Conservation (phyloP, 2,888 invertebrate genomes). For the Euproctis similis region DNA sequence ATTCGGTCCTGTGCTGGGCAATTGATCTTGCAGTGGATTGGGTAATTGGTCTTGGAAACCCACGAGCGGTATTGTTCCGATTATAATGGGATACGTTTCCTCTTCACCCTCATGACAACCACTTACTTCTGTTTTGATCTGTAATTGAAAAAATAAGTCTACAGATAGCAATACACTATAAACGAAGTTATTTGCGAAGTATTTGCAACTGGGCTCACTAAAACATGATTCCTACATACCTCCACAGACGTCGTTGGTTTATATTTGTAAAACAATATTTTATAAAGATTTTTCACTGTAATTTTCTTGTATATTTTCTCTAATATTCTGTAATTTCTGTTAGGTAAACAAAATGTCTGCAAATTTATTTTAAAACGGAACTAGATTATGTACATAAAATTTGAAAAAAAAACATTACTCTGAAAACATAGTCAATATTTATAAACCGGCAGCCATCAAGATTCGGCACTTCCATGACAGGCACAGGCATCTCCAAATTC, state of each 20-base stretch:
- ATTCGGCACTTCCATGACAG: conserved; percentile 82
- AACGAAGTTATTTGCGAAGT: too few species aligned
- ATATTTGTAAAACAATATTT: too few species aligned
- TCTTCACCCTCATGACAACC: conserved; percentile 45
- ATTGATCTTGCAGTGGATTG: conserved; percentile 32
- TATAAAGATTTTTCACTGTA: too few species aligned
- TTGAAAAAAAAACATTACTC: conserved; percentile 39
- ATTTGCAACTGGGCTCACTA: too few species aligned
- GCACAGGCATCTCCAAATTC: conserved; percentile 79
- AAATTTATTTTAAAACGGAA: too few species aligned
- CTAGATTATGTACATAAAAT: too few species aligned
- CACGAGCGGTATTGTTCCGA: conserved; percentile 50
- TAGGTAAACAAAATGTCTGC: too few species aligned
- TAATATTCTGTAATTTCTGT: too few species aligned
- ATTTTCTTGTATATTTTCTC: too few species aligned
- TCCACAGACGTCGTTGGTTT: too few species aligned
- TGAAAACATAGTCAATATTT: conserved; percentile 79
- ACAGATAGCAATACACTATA: too few species aligned
- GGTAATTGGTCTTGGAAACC: conserved; percentile 34
- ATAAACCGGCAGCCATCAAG: conserved; percentile 80
- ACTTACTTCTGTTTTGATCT: conserved; percentile 41
- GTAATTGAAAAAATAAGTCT: conserved; percentile 2
- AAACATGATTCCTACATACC: too few species aligned
- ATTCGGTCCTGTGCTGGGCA: conserved; percentile 22
- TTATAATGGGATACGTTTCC: conserved; percentile 29